Percentiles rank a stretch among this genome's conserved stretches.
Conservation (phyloP, 2,797 vertebrate genomes). For the Amphiprion clarkii region DNA sequence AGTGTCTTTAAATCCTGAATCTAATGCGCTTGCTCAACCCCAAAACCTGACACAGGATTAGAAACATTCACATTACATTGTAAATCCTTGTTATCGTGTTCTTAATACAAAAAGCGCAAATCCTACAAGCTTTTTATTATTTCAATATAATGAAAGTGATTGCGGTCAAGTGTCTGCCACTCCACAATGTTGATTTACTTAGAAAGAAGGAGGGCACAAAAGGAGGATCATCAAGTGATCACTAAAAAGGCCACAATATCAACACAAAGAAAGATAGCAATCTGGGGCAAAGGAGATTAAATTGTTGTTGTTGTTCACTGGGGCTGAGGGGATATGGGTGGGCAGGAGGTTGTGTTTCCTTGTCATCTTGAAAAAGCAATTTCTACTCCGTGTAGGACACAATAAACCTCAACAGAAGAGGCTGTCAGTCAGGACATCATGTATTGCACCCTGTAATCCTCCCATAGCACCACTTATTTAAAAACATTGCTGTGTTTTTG, state of each 20-base stretch:
- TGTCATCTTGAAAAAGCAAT: conserved; percentile 69
- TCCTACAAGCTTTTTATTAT: conserved; percentile 58
- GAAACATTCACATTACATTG: conserved; percentile 64
- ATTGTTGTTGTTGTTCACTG: conserved; percentile 60
- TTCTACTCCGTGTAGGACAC: conserved; percentile 59
- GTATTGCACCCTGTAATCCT: conserved; percentile 80
- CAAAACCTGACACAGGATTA: conserved; percentile 62
- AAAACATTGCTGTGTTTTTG: conserved; percentile 53
- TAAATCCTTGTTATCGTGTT: conserved; percentile 60
- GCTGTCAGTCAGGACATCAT: conserved; percentile 67
- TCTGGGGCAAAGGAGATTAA: conserved; percentile 72
- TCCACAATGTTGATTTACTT: conserved; percentile 55
- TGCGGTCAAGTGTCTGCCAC: conserved; percentile 42
- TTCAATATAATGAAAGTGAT: conserved; percentile 70
- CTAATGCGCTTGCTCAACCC: conserved; percentile 45
- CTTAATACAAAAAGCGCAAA: conserved; percentile 64
- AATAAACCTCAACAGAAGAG: conserved; percentile 65
- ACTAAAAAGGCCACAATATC: conserved; percentile 71
- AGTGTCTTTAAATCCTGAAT: conserved; percentile 60
- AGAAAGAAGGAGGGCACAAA: conserved; percentile 32
- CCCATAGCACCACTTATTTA: conserved; percentile 36
- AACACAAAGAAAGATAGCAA: conserved; percentile 72
- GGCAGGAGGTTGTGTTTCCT: conserved; percentile 54
- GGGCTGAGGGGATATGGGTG: conserved; percentile 31
- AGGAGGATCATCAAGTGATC: conserved; percentile 63